A percentile compares a stretch with the other conserved stretches of the same genome.
These are phyloP conservation scores for Palythoa grandis DNA, from an alignment of 92 coral and sea anemone genomes.

Conservation along the genomic window DNA sequence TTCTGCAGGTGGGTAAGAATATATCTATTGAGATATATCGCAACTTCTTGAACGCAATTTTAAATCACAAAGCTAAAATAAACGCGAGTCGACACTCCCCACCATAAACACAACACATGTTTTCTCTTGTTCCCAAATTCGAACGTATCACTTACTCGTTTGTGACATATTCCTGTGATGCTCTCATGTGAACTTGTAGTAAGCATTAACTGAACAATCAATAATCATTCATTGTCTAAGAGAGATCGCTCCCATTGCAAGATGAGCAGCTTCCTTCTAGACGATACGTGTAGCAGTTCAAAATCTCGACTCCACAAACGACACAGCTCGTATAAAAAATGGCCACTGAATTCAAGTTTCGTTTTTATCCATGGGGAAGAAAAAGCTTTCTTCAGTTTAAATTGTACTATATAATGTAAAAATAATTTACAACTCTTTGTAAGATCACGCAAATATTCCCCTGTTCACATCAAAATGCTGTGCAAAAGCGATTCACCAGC, in stretches of 20 bases:
- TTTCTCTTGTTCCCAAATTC: background rate
- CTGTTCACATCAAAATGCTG: conserved; percentile 14
- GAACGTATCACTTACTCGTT: conserved; percentile 11
- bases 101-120: conserved; percentile 6
- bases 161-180: conserved; percentile 20
- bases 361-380: conserved; percentile 4
- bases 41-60: background rate
- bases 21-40: no score
- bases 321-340: conserved; percentile 24
- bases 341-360: conserved; percentile 15
- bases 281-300: background rate
- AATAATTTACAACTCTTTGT: background rate
- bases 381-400: background rate
- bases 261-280: conserved; percentile 21
- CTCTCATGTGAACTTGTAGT: conserved; percentile 36
- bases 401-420: background rate
- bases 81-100: conserved; percentile 35
- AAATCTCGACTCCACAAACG: conserved; percentile 22
- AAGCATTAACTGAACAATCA: conserved; percentile 22
- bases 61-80: background rate
- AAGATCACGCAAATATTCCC: conserved; percentile 23
- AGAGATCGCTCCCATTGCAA: conserved; percentile 25
- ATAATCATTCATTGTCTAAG: conserved; percentile 23
- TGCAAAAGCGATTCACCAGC: conserved; percentile 39
- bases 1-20: background rate